These are phyloP conservation scores for Falco cherrug DNA, from an alignment of 2,797 vertebrate genomes.

Conservation along the genomic window DNA sequence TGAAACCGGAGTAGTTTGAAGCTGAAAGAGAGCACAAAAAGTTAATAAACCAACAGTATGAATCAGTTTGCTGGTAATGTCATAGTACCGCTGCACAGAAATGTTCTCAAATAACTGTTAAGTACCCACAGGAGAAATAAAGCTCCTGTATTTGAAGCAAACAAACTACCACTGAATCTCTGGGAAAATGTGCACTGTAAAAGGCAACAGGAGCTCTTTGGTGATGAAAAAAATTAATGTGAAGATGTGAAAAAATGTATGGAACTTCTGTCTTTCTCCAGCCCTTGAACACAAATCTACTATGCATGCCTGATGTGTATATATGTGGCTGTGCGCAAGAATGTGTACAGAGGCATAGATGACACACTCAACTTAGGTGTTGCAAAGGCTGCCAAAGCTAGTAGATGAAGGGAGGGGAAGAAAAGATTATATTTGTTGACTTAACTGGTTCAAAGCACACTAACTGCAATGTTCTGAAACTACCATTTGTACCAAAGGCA, in stretches of 20 bases:
- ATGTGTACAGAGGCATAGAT: not conserved
- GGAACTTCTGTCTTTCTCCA: not conserved
- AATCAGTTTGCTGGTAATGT: constrained; percentile 5
- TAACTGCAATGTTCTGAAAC: not conserved
- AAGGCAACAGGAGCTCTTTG: not conserved
- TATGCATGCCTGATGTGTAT: fast-evolving
- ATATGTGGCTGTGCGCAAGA: not conserved
- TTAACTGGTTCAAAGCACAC: not conserved
- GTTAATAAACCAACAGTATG: not conserved
- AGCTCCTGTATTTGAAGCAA: not conserved
- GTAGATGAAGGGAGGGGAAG: not conserved
- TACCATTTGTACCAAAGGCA: not conserved
- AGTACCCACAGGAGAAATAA: constrained; percentile 17
- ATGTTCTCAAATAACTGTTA: not conserved
- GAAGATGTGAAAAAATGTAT: not conserved
- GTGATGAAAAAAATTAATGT: not conserved
- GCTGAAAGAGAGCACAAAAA: not conserved
- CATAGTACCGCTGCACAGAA: not conserved
- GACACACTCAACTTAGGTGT: not conserved
- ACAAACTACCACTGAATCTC: not conserved
- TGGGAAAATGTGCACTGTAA: not conserved
- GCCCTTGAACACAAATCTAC: not conserved
- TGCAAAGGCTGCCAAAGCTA: not conserved
- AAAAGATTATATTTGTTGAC: not conserved
- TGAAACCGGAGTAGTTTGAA: not conserved